A percentile compares a stretch with the other conserved stretches of the same genome.
Evolutionary conservation across 2,888 invertebrate species (phyloP).

Genomic region (Dryobotodes eremita): DNA sequence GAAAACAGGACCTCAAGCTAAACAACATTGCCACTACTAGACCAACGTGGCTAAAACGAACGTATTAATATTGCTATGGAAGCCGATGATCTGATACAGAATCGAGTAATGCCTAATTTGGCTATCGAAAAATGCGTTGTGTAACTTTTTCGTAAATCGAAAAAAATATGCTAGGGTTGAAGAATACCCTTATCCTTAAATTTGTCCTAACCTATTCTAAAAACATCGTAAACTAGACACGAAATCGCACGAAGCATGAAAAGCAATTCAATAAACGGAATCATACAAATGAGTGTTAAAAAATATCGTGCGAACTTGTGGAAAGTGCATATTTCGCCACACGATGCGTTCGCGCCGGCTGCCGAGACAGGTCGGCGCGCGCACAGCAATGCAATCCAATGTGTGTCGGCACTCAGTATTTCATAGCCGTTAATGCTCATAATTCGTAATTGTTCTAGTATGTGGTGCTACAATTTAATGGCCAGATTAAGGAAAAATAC

Average conservation of each 20-base stretch:
- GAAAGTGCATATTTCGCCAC: conserved; percentile 57
- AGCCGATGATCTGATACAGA: neutral
- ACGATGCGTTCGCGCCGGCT: conserved; percentile 52
- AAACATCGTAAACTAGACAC: conserved; percentile 16
- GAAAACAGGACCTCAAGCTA: too few species aligned
- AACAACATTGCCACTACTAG: too few species aligned
- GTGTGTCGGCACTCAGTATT: conserved; percentile 39
- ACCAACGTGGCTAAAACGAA: too few species aligned
- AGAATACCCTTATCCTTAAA: neutral
- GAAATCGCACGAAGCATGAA: conserved; percentile 1
- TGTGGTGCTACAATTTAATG: conserved; percentile 17
- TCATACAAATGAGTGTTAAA: conserved; percentile 16
- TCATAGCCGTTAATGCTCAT: conserved; percentile 32
- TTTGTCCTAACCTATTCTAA: neutral
- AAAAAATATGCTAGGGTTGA: too few species aligned
- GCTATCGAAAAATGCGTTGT: neutral
- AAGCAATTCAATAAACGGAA: conserved; percentile 10
- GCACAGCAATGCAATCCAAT: conserved; percentile 50
- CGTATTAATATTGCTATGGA: neutral
- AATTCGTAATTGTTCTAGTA: conserved; percentile 42
- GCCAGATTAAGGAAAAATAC: conserved; percentile 19
- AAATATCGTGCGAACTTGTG: conserved; percentile 25
- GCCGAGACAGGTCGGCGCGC: conserved; percentile 52
- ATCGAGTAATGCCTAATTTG: neutral
- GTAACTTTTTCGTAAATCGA: neutral